Evolutionary conservation across 2,888 invertebrate genomes (phyloP).

Genomic region (Meteorus colon): DNA sequence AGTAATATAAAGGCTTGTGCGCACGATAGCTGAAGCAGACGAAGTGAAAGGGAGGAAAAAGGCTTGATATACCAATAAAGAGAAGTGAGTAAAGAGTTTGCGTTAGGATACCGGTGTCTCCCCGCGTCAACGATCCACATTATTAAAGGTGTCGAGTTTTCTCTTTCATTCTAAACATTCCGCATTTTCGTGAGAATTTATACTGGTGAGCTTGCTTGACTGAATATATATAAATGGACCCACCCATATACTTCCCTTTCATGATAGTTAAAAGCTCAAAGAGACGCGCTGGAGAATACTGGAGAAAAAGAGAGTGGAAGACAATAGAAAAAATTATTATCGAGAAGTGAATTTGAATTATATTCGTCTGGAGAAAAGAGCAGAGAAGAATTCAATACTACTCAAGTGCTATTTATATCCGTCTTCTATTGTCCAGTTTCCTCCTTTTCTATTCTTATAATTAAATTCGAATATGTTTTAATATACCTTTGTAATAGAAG

Average conservation of each 20-base stretch:
- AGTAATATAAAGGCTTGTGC: background rate
- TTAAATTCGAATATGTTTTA: background rate
- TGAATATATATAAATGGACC: background rate
- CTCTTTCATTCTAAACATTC: constrained; percentile 43
- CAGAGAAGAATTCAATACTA: background rate
- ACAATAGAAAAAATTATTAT: constrained; percentile 15
- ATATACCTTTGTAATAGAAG: constrained; percentile 93
- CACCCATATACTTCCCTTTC: constrained; percentile 23
- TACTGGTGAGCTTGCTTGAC: constrained; percentile 21
- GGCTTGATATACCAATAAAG: constrained; percentile 24
- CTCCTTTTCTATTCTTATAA: background rate
- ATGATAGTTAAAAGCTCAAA: constrained; percentile 44
- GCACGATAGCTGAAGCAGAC: background rate
- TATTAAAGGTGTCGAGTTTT: constrained; percentile 50
- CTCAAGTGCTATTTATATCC: background rate
- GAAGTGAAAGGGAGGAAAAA: constrained; percentile 4
- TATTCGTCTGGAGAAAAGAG: background rate
- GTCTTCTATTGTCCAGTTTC: background rate
- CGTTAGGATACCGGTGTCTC: constrained; percentile 22
- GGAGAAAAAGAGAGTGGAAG: constrained; percentile 3
- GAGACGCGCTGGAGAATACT: constrained; percentile 20
- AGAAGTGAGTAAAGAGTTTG: constrained; percentile 29
- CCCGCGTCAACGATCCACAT: constrained; percentile 49
- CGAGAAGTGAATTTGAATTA: background rate
- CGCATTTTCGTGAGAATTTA: constrained; percentile 19